Percentiles rank a stretch among this genome's conserved stretches.
phyloP scores from a whole-genome alignment of 2,797 vertebrate genomes.

The Micropoecilia bifurca region DNA sequence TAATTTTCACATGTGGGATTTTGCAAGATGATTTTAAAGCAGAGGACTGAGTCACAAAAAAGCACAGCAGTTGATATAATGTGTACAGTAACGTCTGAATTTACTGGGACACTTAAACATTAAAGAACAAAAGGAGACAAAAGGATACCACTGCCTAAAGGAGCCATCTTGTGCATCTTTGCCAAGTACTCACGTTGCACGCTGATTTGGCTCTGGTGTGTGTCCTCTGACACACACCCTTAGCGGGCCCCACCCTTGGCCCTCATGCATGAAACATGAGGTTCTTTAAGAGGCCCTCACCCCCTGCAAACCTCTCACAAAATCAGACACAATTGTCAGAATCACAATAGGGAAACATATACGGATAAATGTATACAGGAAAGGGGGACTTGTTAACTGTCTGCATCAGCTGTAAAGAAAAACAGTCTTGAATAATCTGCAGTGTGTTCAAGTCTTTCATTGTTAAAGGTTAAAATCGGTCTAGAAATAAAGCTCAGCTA shows the following conservation, averaged over 20 bases:
- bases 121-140: constrained; percentile 57
- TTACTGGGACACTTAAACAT: constrained; percentile 48
- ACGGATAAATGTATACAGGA: constrained; percentile 42
- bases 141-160: constrained; percentile 46
- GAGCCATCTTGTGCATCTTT: constrained; percentile 61
- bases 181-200: constrained; percentile 72
- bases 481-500: constrained; percentile 12
- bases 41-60: background rate
- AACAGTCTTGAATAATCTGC: constrained; percentile 26
- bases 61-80: constrained; percentile 23
- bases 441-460: constrained; percentile 17
- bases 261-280: constrained; percentile 88
- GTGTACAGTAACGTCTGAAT: constrained; percentile 19
- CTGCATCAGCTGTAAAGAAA: constrained; percentile 34
- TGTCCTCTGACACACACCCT: constrained; percentile 69
- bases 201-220: constrained; percentile 61
- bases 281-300: constrained; percentile 65
- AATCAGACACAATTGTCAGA: constrained; percentile 55
- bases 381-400: constrained; percentile 33
- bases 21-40: background rate
- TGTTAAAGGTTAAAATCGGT: constrained; percentile 32
- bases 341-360: constrained; percentile 45
- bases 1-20: background rate
- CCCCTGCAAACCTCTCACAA: constrained; percentile 48
- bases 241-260: constrained; percentile 80